Conservation (phyloP, 2,888 invertebrate genomes). For the Lithophane ornitopus region DNA sequence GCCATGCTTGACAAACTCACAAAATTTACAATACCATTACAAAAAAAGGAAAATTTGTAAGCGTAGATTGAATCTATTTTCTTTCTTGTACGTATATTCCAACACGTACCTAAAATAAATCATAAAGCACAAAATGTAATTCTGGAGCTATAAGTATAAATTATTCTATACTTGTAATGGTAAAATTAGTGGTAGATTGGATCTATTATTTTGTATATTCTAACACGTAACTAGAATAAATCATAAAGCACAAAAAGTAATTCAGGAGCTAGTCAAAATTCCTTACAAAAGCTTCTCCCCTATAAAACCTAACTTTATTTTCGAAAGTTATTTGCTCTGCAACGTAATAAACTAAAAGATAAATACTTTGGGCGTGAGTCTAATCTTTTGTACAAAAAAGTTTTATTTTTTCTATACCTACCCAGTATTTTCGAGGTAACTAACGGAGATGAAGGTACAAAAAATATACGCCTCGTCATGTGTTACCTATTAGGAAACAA, state of each 20-base stretch:
- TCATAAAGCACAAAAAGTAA: conserved; percentile 17
- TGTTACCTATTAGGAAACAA: conserved; percentile 9
- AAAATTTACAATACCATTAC: not conserved
- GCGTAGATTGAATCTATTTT: not conserved
- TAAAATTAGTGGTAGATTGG: not conserved
- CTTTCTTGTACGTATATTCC: not conserved
- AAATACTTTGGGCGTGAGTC: conserved; percentile 22
- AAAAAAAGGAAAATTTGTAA: too few species aligned
- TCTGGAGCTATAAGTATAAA: conserved; percentile 10
- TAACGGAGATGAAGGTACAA: conserved; percentile 4
- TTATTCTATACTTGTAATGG: too few species aligned
- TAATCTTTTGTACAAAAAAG: conserved; percentile 39
- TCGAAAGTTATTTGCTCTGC: conserved; percentile 13
- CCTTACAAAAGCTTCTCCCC: conserved; percentile 22
- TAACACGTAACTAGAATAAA: conserved; percentile 15
- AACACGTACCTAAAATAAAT: conserved; percentile 17
- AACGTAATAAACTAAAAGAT: conserved; percentile 24
- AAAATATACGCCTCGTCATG: conserved; percentile 25
- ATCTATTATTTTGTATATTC: not conserved
- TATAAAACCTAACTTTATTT: conserved; percentile 37
- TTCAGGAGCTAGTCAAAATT: conserved; percentile 32
- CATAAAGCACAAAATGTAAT: conserved; percentile 14
- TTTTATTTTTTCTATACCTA: conserved; percentile 14
- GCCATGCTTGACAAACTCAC: not conserved
- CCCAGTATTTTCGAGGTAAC: conserved; percentile 22